Evolutionary conservation across 2,797 vertebrate species (phyloP).

Genomic region (Carcharodon carcharias): DNA sequence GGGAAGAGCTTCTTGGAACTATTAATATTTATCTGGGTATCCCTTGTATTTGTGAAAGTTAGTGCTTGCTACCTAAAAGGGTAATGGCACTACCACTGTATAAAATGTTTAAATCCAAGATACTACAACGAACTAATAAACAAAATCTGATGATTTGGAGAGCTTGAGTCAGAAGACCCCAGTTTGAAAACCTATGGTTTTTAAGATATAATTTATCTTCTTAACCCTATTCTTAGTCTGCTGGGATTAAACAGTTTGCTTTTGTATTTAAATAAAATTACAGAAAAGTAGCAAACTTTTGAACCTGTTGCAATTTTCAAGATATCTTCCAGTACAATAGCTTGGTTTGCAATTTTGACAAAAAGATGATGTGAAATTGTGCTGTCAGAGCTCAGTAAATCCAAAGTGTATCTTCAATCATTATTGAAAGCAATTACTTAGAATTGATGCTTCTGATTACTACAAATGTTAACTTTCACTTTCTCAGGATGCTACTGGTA

Average conservation of each 20-base stretch:
- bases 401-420: background rate
- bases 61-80: background rate
- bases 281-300: background rate
- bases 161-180: background rate
- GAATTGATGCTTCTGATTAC: background rate
- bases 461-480: background rate
- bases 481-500: conserved; percentile 83
- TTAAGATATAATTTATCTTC: background rate
- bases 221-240: background rate
- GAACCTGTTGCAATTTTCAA: background rate
- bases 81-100: background rate
- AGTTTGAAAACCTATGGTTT: background rate
- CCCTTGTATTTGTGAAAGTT: background rate
- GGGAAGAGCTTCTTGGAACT: background rate
- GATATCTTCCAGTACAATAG: background rate
- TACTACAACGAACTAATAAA: too few relatives aligned
- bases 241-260: background rate
- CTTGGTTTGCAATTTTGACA: background rate
- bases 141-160: background rate
- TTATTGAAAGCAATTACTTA: background rate
- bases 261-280: background rate
- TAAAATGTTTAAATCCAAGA: too few relatives aligned
- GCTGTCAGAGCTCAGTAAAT: background rate
- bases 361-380: background rate
- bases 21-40: background rate